Evolutionary conservation across 2,113 vertebrate genomes (phyloP).

Genomic region (Kryptolebias marmoratus): DNA sequence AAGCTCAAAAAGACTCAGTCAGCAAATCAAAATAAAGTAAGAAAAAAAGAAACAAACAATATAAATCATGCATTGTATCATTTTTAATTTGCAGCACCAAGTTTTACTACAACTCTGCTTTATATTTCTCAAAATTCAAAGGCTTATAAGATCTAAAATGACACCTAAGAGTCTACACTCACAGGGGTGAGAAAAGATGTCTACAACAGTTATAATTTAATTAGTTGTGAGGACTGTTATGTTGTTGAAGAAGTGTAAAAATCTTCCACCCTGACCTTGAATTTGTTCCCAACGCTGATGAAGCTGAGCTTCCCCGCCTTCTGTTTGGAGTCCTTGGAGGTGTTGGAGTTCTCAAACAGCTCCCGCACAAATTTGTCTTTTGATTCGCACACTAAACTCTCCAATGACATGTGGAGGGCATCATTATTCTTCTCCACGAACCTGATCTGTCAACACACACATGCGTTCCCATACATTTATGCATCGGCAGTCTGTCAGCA

Average conservation of each 20-base stretch:
- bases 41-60: not conserved
- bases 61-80: too few species aligned
- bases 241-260: not conserved
- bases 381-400: slow-evolving; percentile 94
- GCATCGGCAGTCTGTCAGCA: not conserved
- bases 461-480: slow-evolving; percentile 20
- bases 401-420: slow-evolving; percentile 98
- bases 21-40: not conserved
- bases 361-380: slow-evolving; percentile 95
- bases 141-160: not conserved
- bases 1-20: slow-evolving; percentile 5
- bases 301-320: slow-evolving; percentile 98
- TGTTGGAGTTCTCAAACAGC: slow-evolving; percentile 92
- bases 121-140: not conserved
- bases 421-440: slow-evolving; percentile 99
- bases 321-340: slow-evolving; percentile 92
- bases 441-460: slow-evolving; percentile 83
- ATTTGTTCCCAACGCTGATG: slow-evolving; percentile 99
- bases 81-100: too few species aligned
- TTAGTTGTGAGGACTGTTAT: too few species aligned
- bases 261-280: slow-evolving; percentile 86
- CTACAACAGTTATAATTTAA: too few species aligned
- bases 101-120: too few species aligned
- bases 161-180: not conserved
- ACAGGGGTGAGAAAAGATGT: too few species aligned